These are phyloP conservation scores for Thera britannica DNA, from an alignment of 2,888 invertebrate genomes.

Conservation along the genomic window DNA sequence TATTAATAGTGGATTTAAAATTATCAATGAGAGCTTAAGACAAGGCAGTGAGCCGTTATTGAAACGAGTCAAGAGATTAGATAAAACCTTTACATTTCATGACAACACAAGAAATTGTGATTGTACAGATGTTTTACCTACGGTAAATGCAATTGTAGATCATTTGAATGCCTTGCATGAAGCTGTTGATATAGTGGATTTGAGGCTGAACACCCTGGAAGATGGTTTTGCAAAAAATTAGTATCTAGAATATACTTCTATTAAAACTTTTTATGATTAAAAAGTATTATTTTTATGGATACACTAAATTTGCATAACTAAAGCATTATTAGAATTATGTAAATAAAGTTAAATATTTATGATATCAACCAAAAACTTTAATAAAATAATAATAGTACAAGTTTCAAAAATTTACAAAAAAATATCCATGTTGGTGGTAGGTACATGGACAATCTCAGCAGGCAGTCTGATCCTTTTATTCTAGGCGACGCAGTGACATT, in stretches of 20 bases:
- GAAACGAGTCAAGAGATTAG: slow-evolving; percentile 59
- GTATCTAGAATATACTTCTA: slow-evolving; percentile 19
- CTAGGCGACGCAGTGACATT: slow-evolving; percentile 1
- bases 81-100: slow-evolving; percentile 52
- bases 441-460: slow-evolving; percentile 13
- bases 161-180: slow-evolving; percentile 84
- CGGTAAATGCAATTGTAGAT: slow-evolving; percentile 81
- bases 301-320: no score
- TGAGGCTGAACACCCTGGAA: slow-evolving; percentile 82
- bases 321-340: neutral
- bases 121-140: slow-evolving; percentile 76
- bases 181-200: slow-evolving; percentile 82
- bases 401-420: slow-evolving; percentile 19
- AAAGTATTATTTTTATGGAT: slow-evolving; percentile 4
- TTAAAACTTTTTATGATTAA: slow-evolving; percentile 1
- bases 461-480: slow-evolving; percentile 9
- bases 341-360: neutral
- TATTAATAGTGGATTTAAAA: slow-evolving; percentile 76
- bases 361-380: slow-evolving; percentile 24
- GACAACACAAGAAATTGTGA: slow-evolving; percentile 65
- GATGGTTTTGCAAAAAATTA: slow-evolving; percentile 58
- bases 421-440: slow-evolving; percentile 2
- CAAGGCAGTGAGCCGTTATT: slow-evolving; percentile 50
- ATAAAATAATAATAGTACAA: slow-evolving; percentile 23
- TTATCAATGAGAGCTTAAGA: slow-evolving; percentile 55